Conservation (phyloP, 1,140 invertebrate species). For the Neotoxoptera formosana region DNA sequence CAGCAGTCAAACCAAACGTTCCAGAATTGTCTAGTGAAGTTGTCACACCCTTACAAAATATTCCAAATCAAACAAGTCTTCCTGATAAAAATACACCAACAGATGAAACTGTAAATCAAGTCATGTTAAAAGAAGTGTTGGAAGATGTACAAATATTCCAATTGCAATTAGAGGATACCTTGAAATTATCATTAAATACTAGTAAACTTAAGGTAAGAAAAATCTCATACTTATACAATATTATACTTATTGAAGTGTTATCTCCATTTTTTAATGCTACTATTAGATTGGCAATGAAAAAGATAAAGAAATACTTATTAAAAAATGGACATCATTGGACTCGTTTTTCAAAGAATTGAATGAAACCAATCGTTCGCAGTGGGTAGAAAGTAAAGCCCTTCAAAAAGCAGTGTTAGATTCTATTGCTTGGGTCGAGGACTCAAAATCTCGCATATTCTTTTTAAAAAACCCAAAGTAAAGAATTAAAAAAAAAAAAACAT, state of each 20-base stretch:
- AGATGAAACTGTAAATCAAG: slow-evolving; percentile 38
- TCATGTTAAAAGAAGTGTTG: slow-evolving; percentile 34
- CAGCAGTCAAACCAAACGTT: slow-evolving; percentile 22
- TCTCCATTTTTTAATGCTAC: background rate
- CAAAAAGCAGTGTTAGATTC: slow-evolving; percentile 50
- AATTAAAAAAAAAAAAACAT: background rate
- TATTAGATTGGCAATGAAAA: slow-evolving; percentile 44
- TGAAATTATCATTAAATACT: slow-evolving; percentile 42
- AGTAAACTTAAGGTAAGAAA: slow-evolving; percentile 37
- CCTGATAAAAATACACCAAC: slow-evolving; percentile 16
- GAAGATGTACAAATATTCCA: slow-evolving; percentile 49
- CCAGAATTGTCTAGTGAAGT: background rate
- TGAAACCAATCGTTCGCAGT: slow-evolving; percentile 48
- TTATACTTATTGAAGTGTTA: background rate
- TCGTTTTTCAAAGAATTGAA: slow-evolving; percentile 53
- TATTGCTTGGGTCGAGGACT: slow-evolving; percentile 50
- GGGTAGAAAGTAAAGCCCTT: slow-evolving; percentile 44
- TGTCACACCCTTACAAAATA: slow-evolving; percentile 8
- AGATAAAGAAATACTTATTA: slow-evolving; percentile 49
- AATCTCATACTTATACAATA: background rate
- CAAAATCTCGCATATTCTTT: slow-evolving; percentile 54
- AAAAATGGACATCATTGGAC: slow-evolving; percentile 50
- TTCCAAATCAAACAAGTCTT: background rate
- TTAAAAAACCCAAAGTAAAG: slow-evolving; percentile 47
- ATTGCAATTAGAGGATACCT: slow-evolving; percentile 27